Conservation (phyloP, 2,797 vertebrate genomes). For the Pelodytes ibericus region DNA sequence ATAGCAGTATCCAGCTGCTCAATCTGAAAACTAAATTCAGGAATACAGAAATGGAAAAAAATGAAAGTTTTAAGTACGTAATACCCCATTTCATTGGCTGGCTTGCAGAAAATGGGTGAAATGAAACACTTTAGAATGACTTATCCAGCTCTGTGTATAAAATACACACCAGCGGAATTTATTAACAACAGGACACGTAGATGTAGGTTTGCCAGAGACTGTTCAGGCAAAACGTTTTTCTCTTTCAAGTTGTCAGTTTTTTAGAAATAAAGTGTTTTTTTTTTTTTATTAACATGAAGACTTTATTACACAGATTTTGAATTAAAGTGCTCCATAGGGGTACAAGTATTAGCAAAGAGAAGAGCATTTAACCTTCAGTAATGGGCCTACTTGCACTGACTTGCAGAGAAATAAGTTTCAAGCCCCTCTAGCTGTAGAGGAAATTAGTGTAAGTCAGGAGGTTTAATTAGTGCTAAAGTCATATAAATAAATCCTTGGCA, state of each 20-base stretch:
- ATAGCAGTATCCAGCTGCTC: slow-evolving; percentile 67
- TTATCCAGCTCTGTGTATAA: not conserved
- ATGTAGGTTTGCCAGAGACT: not conserved
- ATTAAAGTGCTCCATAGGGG: slow-evolving; percentile 17
- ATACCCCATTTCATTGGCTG: slow-evolving; percentile 51
- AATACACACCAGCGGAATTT: not conserved
- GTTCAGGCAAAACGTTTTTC: not conserved
- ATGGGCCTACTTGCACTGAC: slow-evolving; percentile 25
- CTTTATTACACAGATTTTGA: not conserved
- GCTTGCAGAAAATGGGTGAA: slow-evolving; percentile 54
- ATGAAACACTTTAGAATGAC: slow-evolving; percentile 53
- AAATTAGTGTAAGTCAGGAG: not conserved
- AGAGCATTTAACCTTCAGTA: slow-evolving; percentile 30
- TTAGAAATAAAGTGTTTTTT: not conserved
- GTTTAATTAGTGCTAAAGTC: slow-evolving; percentile 1
- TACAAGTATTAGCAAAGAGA: slow-evolving; percentile 21
- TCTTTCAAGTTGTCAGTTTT: not conserved
- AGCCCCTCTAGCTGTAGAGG: slow-evolving; percentile 12
- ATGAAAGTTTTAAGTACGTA: slow-evolving; percentile 50
- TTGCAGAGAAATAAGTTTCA: slow-evolving; percentile 23
- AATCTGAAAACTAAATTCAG: slow-evolving; percentile 62
- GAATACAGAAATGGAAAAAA: slow-evolving; percentile 41
- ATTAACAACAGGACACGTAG: slow-evolving; percentile 10
- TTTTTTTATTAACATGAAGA: not conserved
- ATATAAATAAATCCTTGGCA: not conserved